Evolutionary conservation across 2,113 vertebrate genomes (phyloP).

Genomic region (Spea bombifrons): DNA sequence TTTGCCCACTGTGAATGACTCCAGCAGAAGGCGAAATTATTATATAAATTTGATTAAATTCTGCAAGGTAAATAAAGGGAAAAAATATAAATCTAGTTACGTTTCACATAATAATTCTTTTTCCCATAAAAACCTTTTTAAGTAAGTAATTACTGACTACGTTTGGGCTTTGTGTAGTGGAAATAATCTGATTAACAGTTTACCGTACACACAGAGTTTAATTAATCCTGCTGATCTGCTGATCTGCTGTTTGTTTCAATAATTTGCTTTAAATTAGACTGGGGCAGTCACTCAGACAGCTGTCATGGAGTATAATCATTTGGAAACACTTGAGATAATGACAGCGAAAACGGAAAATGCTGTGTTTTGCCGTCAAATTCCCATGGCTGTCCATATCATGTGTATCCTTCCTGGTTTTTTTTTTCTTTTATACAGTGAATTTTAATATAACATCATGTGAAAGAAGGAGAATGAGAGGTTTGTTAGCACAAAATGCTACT

Average conservation of each 20-base stretch:
- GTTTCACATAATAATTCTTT: not conserved
- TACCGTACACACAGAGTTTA: constrained; percentile 90
- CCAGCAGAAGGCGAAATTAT: too few relatives aligned
- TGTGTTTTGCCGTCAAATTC: constrained; percentile 65
- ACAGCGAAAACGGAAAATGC: constrained; percentile 62
- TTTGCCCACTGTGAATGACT: too few relatives aligned
- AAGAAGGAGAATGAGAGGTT: constrained; percentile 56
- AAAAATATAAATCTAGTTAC: too few relatives aligned
- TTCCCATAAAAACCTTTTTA: not conserved
- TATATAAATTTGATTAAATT: too few relatives aligned
- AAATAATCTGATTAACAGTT: constrained; percentile 82
- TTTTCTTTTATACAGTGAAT: constrained; percentile 60
- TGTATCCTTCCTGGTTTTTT: constrained; percentile 55
- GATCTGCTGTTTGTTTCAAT: constrained; percentile 94
- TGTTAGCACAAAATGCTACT: constrained; percentile 66
- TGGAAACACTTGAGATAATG: constrained; percentile 61
- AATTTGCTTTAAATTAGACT: constrained; percentile 92
- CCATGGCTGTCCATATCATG: constrained; percentile 67
- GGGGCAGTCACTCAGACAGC: constrained; percentile 84
- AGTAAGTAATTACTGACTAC: constrained; percentile 2
- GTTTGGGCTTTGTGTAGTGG: constrained; percentile 8
- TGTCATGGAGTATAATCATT: constrained; percentile 76
- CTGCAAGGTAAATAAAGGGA: too few relatives aligned
- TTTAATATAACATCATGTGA: constrained; percentile 64
- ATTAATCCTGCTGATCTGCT: constrained; percentile 98